phyloP scores from a whole-genome alignment of 2,113 vertebrate species.

The Notiomystis cincta region DNA sequence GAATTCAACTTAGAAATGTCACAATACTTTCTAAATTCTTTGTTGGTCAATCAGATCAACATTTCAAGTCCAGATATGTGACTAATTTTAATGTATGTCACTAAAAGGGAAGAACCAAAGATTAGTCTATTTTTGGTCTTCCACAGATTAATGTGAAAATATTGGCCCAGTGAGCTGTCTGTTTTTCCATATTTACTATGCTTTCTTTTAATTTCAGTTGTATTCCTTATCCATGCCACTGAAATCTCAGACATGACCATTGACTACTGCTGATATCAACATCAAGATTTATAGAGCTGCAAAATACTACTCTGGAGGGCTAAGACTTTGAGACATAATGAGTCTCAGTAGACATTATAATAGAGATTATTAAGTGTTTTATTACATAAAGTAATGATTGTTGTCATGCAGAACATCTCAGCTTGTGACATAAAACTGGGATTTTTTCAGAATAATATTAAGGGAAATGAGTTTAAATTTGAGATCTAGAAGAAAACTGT shows the following conservation, averaged over 20 bases:
- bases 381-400: neutral
- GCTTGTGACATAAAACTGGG: neutral
- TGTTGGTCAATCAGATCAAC: neutral
- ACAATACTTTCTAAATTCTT: neutral
- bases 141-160: neutral
- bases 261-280: neutral
- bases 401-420: neutral
- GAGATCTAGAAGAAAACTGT: neutral
- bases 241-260: neutral
- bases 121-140: neutral
- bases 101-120: neutral
- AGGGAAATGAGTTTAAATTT: neutral
- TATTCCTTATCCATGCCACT: neutral
- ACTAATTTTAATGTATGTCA: neutral
- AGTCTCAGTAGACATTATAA: neutral
- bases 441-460: neutral
- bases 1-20: neutral
- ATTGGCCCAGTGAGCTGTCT: neutral
- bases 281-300: neutral
- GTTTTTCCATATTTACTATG: neutral
- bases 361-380: neutral
- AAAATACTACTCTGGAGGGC: neutral
- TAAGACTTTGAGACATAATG: neutral
- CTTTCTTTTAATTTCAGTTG: neutral
- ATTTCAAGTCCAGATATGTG: neutral